Evolutionary conservation across 2,113 vertebrate species (phyloP), one percentile per base, ranked within the genome.

Genomic region (Paralichthys olivaceus): DNA sequence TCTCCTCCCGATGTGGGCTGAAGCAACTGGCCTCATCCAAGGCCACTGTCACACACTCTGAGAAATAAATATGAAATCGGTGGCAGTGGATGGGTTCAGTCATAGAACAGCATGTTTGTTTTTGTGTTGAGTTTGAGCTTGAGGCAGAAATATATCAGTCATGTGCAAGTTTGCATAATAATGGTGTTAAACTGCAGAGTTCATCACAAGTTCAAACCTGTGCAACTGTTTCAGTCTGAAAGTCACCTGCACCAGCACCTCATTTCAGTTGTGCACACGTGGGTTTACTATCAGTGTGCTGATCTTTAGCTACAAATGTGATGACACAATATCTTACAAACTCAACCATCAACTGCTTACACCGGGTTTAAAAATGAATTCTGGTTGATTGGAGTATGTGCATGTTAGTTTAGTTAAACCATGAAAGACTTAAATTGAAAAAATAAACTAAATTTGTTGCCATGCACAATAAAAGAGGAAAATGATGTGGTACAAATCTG

Each of bases 1-100:
- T 76, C 84, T 77, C 69, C 32, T 7, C 25, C 77, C 71, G 78
- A 53, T 75, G 65, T 70, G 68, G 80, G 60, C 72, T 55, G 37
- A 69, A 29, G 51, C 67, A 49, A 22, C 32, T 80, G 69, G 64
- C 75, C 37, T 56, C 49, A 56, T 49, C 49, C 70, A 75, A 75
- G 70, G 67, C 77, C 54, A 64, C 49, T 61, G 55, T 69, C 77
- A 60, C 55, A 63, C 26, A n/a, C 55, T 56, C 26, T 4, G 26
- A 19, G 26, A 32, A 32, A 32, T 29, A 20, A n/a, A 57, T 57
- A 19, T 29, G 55, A 17, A 57, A 17, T 28, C 5, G 14, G 14
- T 8, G 55, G 15, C 25, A 3, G 55, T 49, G 14, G 26, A 57
- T 9, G 19, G 57, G 17, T n/a, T 8, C 17, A 34, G 26, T 32